Conservation (phyloP, 1,140 invertebrate species). For the Vollenhovia emeryi region DNA sequence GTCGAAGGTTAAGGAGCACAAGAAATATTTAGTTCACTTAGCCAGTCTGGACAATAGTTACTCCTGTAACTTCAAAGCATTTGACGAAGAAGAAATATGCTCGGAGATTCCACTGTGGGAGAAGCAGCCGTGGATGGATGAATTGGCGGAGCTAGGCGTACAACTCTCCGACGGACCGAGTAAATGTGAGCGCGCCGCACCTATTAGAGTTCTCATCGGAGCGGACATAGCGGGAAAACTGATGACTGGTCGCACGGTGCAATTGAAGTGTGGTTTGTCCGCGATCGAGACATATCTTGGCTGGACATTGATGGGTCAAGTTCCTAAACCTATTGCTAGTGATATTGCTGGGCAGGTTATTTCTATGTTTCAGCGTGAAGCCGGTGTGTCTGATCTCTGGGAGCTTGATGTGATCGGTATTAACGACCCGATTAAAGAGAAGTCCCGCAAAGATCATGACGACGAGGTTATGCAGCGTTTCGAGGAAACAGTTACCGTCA, state of each 20-base stretch:
- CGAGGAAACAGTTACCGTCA: conserved; percentile 62
- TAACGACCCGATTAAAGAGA: conserved; percentile 68
- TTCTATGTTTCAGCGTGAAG: no score
- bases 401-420: conserved; percentile 79
- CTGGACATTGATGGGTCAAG: no score
- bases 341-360: no score
- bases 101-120: neutral
- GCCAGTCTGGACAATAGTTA: neutral
- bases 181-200: neutral
- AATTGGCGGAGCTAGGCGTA: neutral
- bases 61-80: neutral
- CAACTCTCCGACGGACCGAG: neutral
- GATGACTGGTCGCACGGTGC: no score
- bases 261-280: no score
- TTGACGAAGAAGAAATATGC: neutral
- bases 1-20: neutral
- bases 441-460: conserved; percentile 60
- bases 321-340: no score
- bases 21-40: neutral
- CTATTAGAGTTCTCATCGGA: neutral
- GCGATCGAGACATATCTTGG: no score
- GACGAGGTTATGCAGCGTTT: conserved; percentile 55
- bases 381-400: conserved; percentile 74
- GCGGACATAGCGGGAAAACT: no score
- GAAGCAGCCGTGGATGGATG: neutral